Base-by-base conservation (phyloP, 2,113 vertebrate genomes). In the Miniopterus natalensis region DNA sequence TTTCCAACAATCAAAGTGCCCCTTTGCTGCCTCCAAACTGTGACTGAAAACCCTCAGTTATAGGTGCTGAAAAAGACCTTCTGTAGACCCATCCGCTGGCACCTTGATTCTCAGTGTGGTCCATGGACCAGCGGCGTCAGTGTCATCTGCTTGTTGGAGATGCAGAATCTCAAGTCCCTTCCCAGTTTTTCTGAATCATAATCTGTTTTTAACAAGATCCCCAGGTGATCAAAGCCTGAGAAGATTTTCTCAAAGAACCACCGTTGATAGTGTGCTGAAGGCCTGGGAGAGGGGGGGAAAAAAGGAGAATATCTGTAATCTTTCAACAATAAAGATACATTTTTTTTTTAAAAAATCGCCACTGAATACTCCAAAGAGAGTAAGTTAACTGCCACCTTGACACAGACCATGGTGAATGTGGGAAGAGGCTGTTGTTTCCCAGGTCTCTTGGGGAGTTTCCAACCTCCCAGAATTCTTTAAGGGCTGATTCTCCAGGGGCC, bases 291-390 rank as follows among this genome's bases (percentile, higher is more conserved):
- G 36, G 36, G 36, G n/a, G n/a, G n/a, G n/a, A n/a, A n/a, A n/a
- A n/a, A n/a, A 3, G 59, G 9, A 36, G 36, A 36, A 36, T 9
- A 61, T 63, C 61, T 63, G 4, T 63, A 63, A 63, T 63, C 61
- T 6, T 63, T 63, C 61, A 63, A 63, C 61, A 63, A 63, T 63
- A 63, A 63, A 63, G 27, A 31, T 63, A 63, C 13, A 31, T 63
- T 63, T 63, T 63, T 63, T 6, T n/a, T n/a, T n/a, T n/a, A 36
- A 36, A 83, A 88, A 45, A 40, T 17, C 14, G 59, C 63, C 1
- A 4, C 14, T 55, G 55, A 77, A 49, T 84, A 81, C 42, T 88
- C 75, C 53, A 92, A 70, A 88, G n/a, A 90, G 29, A 92, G 47
- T n/a, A 57, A 79, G 14, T 59, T 88, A 40, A 40, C 0, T 17